These are phyloP conservation scores for Sinocyclocheilus grahami DNA, from an alignment of 2,113 vertebrate genomes.

Conservation along the genomic window DNA sequence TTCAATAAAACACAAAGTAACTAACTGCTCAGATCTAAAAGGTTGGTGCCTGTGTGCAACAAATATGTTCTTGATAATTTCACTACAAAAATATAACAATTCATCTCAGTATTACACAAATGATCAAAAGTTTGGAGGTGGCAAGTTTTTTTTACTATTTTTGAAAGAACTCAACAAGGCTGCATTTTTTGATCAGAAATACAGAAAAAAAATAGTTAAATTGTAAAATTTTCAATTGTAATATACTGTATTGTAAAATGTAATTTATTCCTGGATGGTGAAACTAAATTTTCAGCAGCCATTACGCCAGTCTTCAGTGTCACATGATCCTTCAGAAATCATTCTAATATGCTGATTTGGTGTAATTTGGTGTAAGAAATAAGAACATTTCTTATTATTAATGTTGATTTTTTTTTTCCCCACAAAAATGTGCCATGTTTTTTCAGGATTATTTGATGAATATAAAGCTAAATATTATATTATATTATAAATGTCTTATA, in stretches of 20 bases:
- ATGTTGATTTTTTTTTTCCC: background rate
- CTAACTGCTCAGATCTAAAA: conserved; percentile 3
- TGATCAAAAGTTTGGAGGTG: background rate
- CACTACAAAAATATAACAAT: background rate
- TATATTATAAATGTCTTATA: too few relatives aligned
- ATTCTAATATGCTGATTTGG: too few relatives aligned
- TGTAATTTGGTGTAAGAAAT: background rate
- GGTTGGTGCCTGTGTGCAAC: background rate
- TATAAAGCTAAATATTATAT: background rate
- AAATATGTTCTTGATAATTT: background rate
- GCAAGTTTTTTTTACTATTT: background rate
- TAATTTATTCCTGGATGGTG: background rate
- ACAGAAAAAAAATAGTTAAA: background rate
- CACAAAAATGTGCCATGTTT: background rate
- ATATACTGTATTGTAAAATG: too few relatives aligned
- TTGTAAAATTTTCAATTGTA: background rate
- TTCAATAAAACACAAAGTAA: background rate
- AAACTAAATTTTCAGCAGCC: too few relatives aligned
- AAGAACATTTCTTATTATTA: background rate
- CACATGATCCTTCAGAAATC: too few relatives aligned
- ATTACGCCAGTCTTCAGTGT: too few relatives aligned
- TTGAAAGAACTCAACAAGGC: background rate
- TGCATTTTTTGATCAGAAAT: background rate
- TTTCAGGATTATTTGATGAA: background rate
- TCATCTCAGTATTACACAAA: background rate